Percentiles rank a stretch among this genome's conserved stretches.
phyloP scores from a whole-genome alignment of 1,140 invertebrate genomes.

The Dreissena polymorpha region DNA sequence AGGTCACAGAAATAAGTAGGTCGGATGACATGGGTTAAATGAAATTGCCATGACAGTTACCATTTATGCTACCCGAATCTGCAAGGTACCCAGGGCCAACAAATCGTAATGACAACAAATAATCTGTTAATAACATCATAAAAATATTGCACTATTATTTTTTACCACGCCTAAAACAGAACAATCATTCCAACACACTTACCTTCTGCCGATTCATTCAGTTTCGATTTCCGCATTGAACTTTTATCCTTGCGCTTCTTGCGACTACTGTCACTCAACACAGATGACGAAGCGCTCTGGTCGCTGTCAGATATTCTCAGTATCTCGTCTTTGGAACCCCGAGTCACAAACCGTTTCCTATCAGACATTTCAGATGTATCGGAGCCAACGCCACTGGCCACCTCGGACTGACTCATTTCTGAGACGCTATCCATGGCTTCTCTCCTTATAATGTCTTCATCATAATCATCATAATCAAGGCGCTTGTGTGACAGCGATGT shows the following conservation, averaged over 20 bases:
- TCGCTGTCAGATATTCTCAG: slow-evolving; percentile 40
- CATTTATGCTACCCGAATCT: too few species aligned
- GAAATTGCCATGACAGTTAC: too few species aligned
- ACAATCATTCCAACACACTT: slow-evolving; percentile 13
- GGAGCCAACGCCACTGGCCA: slow-evolving; percentile 28
- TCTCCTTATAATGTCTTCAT: neutral
- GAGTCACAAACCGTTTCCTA: slow-evolving; percentile 19
- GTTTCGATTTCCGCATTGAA: slow-evolving; percentile 54
- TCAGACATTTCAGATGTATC: slow-evolving; percentile 38
- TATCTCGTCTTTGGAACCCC: slow-evolving; percentile 6
- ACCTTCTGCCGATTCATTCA: slow-evolving; percentile 49
- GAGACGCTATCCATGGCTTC: slow-evolving; percentile 2
- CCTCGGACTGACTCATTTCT: slow-evolving; percentile 19
- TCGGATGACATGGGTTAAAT: too few species aligned
- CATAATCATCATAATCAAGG: too few species aligned
- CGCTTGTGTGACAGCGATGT: too few species aligned
- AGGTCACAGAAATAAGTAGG: too few species aligned
- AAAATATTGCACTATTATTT: too few species aligned
- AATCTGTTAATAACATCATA: too few species aligned
- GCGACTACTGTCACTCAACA: slow-evolving; percentile 40
- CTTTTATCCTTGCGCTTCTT: slow-evolving; percentile 55
- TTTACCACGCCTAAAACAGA: too few species aligned
- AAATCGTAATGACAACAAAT: too few species aligned
- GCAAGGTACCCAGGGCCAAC: too few species aligned
- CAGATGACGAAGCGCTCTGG: slow-evolving; percentile 47